phyloP scores from a whole-genome alignment of 1,140 invertebrate genomes.

The Aradophagus sp. region DNA sequence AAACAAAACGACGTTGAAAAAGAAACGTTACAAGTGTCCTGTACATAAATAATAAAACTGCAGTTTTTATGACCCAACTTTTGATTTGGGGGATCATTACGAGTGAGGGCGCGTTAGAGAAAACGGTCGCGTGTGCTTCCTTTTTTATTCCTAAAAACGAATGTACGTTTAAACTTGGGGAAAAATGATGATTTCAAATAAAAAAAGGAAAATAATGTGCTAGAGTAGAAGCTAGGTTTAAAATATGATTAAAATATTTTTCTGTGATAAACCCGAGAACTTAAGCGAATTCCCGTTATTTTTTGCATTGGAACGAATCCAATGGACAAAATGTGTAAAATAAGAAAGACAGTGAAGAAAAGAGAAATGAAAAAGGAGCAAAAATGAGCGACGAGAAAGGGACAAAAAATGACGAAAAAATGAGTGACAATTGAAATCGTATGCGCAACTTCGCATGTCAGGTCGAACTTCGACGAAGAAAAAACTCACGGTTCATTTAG shows the following conservation, averaged over 20 bases:
- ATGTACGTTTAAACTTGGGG: conserved; percentile 24
- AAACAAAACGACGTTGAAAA: no score
- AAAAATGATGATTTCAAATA: conserved; percentile 19
- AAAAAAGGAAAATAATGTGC: conserved; percentile 30
- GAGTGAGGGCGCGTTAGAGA: conserved; percentile 40
- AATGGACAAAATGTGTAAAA: conserved; percentile 12
- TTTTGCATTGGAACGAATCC: conserved; percentile 47
- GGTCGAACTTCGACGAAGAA: conserved; percentile 18
- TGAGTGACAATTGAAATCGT: conserved; percentile 37
- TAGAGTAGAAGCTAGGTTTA: conserved; percentile 54
- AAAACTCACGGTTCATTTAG: no score
- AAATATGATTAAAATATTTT: conserved; percentile 71
- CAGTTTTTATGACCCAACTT: no score
- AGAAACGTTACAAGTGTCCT: no score
- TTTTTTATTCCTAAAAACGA: conserved; percentile 56
- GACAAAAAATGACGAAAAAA: no score
- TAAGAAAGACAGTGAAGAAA: conserved; percentile 22
- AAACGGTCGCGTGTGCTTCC: conserved; percentile 46
- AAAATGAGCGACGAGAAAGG: conserved; percentile 2
- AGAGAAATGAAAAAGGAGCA: conserved; percentile 5
- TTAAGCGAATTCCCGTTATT: conserved; percentile 47
- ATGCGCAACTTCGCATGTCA: conserved; percentile 10
- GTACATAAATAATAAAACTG: no score
- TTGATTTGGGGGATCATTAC: no score
- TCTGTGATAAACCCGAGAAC: conserved; percentile 71